Percentiles rank a stretch among this genome's conserved stretches.
Evolutionary conservation across 1,140 invertebrate species (phyloP).

Genomic region (Reticulitermes speratus): DNA sequence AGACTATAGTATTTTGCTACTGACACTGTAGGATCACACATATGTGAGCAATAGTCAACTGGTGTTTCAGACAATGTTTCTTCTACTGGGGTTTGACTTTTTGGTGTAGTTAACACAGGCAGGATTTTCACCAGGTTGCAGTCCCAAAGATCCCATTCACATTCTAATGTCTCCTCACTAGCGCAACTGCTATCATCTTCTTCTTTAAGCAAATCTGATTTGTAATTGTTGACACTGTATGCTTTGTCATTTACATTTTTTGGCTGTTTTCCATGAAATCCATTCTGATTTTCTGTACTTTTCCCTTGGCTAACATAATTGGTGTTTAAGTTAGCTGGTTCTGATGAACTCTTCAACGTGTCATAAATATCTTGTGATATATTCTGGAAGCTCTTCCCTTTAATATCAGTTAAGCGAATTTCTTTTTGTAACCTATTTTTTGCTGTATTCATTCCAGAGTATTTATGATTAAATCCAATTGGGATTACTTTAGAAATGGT

Average conservation of each 20-base stretch:
- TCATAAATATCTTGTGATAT: conserved; percentile 7
- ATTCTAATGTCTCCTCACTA: conserved; percentile 20
- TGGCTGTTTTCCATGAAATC: neutral
- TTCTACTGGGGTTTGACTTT: neutral
- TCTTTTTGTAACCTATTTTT: neutral
- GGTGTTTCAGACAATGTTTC: neutral
- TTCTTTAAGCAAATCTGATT: neutral
- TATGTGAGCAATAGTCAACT: conserved; percentile 10
- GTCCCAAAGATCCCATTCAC: conserved; percentile 29
- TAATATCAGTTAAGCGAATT: neutral
- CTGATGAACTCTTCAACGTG: neutral
- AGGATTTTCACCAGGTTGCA: neutral
- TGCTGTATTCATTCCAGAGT: neutral
- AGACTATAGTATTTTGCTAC: conserved; percentile 32
- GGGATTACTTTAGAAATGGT: neutral
- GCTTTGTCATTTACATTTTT: neutral
- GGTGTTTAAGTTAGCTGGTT: neutral
- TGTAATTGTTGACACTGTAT: neutral
- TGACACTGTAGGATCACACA: conserved; percentile 32
- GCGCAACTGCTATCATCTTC: neutral
- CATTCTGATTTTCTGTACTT: neutral
- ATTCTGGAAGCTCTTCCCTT: neutral
- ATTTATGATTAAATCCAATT: neutral
- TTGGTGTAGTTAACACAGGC: neutral
- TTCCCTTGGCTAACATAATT: neutral